Conservation (phyloP, 2,113 vertebrate genomes). For the Girardinichthys multiradiatus region DNA sequence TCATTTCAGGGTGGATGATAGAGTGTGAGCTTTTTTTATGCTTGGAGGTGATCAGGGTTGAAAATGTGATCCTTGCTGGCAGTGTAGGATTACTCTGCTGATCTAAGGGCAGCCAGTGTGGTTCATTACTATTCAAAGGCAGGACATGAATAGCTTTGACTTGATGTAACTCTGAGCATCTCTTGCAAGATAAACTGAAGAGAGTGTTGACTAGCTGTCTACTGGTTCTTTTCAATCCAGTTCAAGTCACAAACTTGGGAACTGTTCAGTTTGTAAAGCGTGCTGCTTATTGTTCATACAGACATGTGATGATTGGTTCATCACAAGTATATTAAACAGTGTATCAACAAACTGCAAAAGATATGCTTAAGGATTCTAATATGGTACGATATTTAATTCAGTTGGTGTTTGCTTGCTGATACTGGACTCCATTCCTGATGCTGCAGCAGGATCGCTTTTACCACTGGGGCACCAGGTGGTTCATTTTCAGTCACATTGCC, state of each 20-base stretch:
- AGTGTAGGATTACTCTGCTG: slow-evolving; percentile 62
- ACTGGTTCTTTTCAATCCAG: neutral
- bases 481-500: neutral
- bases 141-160: slow-evolving; percentile 71
- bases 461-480: slow-evolving; percentile 1
- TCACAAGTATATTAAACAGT: neutral
- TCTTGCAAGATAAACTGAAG: slow-evolving; percentile 44
- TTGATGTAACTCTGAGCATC: slow-evolving; percentile 28
- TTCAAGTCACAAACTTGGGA: neutral
- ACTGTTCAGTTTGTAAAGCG: neutral
- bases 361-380: neutral
- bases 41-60: slow-evolving; percentile 17
- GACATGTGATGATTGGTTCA: neutral
- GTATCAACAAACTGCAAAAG: neutral
- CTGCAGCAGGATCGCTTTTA: slow-evolving; percentile 14
- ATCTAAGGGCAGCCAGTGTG: slow-evolving; percentile 36
- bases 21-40: slow-evolving; percentile 58
- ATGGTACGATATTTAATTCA: slow-evolving; percentile 1
- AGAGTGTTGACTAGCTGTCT: neutral
- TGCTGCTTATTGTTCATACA: neutral
- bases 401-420: slow-evolving; percentile 35
- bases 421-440: neutral
- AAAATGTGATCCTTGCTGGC: slow-evolving; percentile 33
- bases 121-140: slow-evolving; percentile 46
- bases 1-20: neutral